Evolutionary conservation across 1,140 invertebrate genomes (phyloP).

Genomic region (Triops cancriformis): DNA sequence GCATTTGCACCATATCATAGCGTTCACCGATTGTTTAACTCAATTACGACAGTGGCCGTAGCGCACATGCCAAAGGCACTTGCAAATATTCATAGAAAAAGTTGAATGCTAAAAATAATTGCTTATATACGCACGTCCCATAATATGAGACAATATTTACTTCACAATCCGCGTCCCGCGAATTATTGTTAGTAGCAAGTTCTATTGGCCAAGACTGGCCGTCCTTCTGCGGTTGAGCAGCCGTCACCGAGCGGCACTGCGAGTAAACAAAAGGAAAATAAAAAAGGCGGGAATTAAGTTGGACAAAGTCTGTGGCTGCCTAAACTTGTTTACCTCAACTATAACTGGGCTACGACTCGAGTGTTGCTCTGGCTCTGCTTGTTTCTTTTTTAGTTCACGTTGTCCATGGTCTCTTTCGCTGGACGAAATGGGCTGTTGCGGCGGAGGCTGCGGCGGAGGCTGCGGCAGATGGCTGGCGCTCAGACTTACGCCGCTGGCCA

Average conservation of each 20-base stretch:
- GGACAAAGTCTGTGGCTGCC: neutral
- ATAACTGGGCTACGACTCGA: neutral
- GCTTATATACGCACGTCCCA: neutral
- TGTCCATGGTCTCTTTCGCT: neutral
- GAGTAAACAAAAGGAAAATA: neutral
- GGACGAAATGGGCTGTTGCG: neutral
- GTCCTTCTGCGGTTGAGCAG: neutral
- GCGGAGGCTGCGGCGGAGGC: no score
- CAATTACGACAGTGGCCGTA: no score
- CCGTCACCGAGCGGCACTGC: neutral
- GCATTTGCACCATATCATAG: no score
- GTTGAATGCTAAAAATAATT: no score
- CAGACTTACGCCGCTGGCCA: neutral
- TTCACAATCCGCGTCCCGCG: neutral
- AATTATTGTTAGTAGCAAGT: neutral
- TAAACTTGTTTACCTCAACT: neutral
- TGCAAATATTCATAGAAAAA: no score
- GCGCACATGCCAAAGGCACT: no score
- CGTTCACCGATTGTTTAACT: no score
- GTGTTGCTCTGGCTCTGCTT: neutral
- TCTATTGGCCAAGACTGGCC: neutral
- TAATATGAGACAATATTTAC: neutral
- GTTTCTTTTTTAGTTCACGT: neutral
- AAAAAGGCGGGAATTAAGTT: neutral
- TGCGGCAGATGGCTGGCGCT: neutral